phyloP scores from a whole-genome alignment of 2,797 vertebrate genomes.

The Novumbra hubbsi region DNA sequence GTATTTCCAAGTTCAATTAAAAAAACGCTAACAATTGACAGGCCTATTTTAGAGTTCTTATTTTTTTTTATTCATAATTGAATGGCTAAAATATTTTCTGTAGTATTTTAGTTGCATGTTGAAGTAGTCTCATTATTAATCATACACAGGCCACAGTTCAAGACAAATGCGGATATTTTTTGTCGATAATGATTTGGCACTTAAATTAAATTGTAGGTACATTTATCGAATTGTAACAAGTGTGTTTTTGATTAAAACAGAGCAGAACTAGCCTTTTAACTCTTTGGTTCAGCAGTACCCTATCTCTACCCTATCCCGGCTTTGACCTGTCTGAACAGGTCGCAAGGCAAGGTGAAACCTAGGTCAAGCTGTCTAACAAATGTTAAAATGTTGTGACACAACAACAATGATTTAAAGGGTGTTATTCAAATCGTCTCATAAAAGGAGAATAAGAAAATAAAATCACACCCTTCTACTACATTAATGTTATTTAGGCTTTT shows the following conservation, averaged over 20 bases:
- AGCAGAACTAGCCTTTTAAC: slow-evolving; percentile 79
- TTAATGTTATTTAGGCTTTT: not conserved
- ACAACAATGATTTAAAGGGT: slow-evolving; percentile 7
- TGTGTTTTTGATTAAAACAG: slow-evolving; percentile 27
- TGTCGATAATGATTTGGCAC: not conserved
- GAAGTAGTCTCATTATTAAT: not conserved
- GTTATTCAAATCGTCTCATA: not conserved
- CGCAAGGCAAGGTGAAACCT: slow-evolving; percentile 91
- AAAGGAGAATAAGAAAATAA: not conserved
- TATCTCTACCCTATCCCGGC: slow-evolving; percentile 85
- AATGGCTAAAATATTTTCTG: not conserved
- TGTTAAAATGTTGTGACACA: slow-evolving; percentile 77
- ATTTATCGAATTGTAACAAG: not conserved
- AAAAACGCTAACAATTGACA: not conserved
- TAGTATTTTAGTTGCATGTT: not conserved
- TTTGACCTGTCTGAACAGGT: slow-evolving; percentile 97
- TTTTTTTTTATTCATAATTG: not conserved
- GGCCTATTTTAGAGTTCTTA: not conserved
- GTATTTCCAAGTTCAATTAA: not conserved
- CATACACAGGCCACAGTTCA: not conserved
- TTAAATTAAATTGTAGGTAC: not conserved
- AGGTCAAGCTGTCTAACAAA: slow-evolving; percentile 96
- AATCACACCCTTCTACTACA: not conserved
- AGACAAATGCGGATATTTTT: not conserved
- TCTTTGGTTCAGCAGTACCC: slow-evolving; percentile 91